Evolutionary conservation across 1,140 invertebrate genomes (phyloP).

Genomic region (Hirudo medicinalis): DNA sequence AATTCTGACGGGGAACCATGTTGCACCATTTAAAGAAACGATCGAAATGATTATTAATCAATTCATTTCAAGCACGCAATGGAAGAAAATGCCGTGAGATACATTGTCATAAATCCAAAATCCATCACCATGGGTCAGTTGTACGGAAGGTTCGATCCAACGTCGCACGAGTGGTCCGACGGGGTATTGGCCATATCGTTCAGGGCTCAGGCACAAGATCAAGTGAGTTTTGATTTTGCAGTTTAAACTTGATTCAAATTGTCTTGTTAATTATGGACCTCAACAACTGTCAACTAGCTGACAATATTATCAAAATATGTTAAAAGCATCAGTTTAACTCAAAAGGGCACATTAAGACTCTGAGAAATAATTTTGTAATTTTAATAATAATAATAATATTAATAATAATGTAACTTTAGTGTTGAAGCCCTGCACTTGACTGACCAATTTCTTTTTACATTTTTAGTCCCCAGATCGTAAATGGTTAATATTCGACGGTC

Average conservation of each 20-base stretch:
- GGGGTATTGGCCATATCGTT: constrained; percentile 83
- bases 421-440: no score
- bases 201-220: constrained; percentile 61
- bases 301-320: not conserved
- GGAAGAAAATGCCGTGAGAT: constrained; percentile 75
- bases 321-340: no score
- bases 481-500: constrained; percentile 90
- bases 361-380: no score
- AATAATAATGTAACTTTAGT: no score
- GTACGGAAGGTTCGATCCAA: constrained; percentile 83
- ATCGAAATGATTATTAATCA: not conserved
- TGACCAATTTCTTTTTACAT: constrained; percentile 26
- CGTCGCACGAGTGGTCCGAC: constrained; percentile 89
- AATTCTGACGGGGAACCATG: no score
- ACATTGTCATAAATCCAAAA: constrained; percentile 84
- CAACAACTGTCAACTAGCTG: not conserved
- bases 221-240: constrained; percentile 23
- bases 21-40: no score
- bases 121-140: constrained; percentile 87
- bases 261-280: no score
- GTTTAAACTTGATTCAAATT: not conserved
- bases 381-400: no score
- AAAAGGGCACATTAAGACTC: no score
- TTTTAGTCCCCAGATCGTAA: constrained; percentile 63
- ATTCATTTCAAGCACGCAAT: constrained; percentile 45